Conservation (phyloP, 2,888 invertebrate genomes). For the Apantesis nais region DNA sequence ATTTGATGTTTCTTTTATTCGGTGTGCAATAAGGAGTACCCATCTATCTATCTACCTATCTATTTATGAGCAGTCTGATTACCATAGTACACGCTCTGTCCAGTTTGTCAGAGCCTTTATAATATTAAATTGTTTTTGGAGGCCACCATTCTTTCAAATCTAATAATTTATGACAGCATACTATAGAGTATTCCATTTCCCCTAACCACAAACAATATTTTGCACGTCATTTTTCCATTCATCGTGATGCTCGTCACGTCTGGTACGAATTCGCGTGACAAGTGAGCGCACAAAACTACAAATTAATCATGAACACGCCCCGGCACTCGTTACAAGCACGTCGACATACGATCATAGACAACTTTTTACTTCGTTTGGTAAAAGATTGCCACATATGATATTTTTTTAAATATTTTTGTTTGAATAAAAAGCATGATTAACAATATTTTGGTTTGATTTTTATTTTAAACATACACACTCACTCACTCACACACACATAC, state of each 20-base stretch:
- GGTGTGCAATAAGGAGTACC: no score
- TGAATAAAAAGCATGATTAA: slow-evolving; percentile 20
- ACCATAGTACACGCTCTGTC: no score
- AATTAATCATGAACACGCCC: slow-evolving; percentile 33
- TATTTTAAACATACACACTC: no score
- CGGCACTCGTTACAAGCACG: slow-evolving; percentile 33
- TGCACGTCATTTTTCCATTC: slow-evolving; percentile 19
- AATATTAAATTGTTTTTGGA: not conserved
- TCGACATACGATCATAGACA: slow-evolving; percentile 15
- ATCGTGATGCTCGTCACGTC: slow-evolving; percentile 37
- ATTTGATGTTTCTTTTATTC: no score
- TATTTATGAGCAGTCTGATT: no score
- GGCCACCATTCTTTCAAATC: not conserved
- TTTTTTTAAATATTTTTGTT: slow-evolving; percentile 21
- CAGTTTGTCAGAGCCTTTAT: not conserved
- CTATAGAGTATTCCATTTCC: not conserved
- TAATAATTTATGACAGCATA: not conserved
- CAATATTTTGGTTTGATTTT: no score
- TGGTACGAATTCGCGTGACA: slow-evolving; percentile 46
- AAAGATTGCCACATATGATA: slow-evolving; percentile 34
- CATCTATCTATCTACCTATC: no score
- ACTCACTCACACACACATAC: no score
- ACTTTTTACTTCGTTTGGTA: slow-evolving; percentile 12
- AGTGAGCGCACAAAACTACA: slow-evolving; percentile 26
- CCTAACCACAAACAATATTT: slow-evolving; percentile 12